Conservation (phyloP, 2,113 vertebrate genomes). For the Pygoscelis adeliae region DNA sequence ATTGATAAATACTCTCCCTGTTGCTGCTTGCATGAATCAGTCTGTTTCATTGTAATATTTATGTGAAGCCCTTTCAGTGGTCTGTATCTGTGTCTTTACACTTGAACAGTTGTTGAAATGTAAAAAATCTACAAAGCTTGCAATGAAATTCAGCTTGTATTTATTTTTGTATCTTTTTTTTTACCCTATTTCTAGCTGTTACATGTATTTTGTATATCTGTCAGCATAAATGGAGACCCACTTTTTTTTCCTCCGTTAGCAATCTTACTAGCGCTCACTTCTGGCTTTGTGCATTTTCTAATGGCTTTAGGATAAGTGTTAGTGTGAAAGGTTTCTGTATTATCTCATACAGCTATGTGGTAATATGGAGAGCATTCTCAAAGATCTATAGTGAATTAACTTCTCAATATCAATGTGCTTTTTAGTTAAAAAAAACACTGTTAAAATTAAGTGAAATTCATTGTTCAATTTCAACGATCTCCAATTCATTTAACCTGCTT, state of each 20-base stretch:
- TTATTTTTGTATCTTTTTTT: not conserved
- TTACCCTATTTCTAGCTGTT: not conserved
- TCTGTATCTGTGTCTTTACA: not conserved
- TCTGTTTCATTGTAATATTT: not conserved
- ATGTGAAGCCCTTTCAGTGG: not conserved
- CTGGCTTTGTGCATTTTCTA: not conserved
- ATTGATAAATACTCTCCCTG: not conserved
- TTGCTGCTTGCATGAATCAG: not conserved
- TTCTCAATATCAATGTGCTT: not conserved
- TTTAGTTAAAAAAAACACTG: not conserved
- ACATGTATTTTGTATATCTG: not conserved
- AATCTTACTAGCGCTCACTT: not conserved
- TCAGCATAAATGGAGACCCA: not conserved
- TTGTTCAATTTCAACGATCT: not conserved
- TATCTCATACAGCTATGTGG: not conserved
- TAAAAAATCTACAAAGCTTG: not conserved
- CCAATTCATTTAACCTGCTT: not conserved
- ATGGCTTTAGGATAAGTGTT: not conserved
- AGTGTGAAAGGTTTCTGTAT: not conserved
- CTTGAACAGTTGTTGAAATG: not conserved
- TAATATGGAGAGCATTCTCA: not conserved
- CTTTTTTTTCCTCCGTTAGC: not conserved
- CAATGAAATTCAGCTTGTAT: too few species aligned
- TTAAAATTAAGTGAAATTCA: not conserved
- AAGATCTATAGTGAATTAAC: not conserved